Evolutionary conservation across 2,797 vertebrate species (phyloP).

Genomic region (Cheirogaleus major): DNA sequence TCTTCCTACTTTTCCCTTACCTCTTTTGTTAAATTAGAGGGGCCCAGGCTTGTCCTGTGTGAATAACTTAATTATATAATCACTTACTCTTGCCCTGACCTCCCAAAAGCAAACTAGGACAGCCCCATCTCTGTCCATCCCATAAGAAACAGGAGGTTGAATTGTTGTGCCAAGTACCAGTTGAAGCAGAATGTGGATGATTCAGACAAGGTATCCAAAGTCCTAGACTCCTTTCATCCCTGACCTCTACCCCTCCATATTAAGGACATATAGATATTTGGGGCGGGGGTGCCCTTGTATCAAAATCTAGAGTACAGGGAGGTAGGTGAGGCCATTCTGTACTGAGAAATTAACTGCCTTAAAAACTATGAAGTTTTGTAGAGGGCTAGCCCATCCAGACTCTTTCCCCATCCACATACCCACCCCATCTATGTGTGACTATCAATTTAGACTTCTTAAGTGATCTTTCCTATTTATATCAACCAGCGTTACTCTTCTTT

Average conservation of each 20-base stretch:
- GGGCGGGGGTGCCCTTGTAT: background rate
- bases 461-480: background rate
- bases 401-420: background rate
- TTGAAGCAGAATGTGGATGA: background rate
- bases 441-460: background rate
- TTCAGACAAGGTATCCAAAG: background rate
- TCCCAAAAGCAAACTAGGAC: background rate
- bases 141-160: background rate
- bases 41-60: background rate
- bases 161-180: background rate
- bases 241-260: background rate
- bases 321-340: background rate
- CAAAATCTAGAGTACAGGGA: background rate
- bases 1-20: background rate
- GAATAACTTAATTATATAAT: background rate
- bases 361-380: background rate
- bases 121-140: background rate
- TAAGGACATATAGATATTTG: background rate
- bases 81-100: background rate
- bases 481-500: background rate
- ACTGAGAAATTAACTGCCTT: background rate
- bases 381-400: background rate
- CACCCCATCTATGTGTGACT: background rate
- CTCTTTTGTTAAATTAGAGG: background rate
- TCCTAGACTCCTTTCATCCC: background rate